Evolutionary conservation across 2,113 vertebrate genomes (phyloP).

Genomic region (Pygoscelis antarcticus): DNA sequence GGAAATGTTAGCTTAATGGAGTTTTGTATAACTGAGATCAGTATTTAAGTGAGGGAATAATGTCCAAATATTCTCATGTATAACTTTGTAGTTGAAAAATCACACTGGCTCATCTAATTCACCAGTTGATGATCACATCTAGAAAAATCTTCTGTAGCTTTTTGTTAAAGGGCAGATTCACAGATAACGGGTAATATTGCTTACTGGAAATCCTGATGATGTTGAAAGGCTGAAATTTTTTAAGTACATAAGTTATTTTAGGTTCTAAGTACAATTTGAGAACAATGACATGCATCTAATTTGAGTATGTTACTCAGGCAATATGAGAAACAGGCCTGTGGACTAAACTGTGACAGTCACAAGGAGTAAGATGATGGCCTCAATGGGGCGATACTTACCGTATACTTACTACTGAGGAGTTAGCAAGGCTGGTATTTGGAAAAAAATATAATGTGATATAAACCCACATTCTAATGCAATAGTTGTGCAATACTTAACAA

Average conservation of each 20-base stretch:
- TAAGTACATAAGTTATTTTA: background rate
- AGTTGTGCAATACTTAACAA: background rate
- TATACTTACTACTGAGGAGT: background rate
- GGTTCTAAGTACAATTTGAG: background rate
- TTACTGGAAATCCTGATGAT: background rate
- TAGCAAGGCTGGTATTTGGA: background rate
- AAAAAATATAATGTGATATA: background rate
- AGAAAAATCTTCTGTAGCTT: background rate
- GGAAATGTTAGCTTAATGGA: background rate
- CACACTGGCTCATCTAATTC: background rate
- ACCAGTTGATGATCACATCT: background rate
- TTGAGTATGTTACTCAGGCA: background rate
- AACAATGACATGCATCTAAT: background rate
- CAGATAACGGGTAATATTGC: background rate
- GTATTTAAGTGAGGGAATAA: background rate
- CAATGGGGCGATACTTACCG: accelerated
- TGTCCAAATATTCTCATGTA: background rate
- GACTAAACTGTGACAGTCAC: background rate
- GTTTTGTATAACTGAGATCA: background rate
- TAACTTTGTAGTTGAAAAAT: background rate
- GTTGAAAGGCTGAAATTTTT: background rate
- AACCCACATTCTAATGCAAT: background rate
- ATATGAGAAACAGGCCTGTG: background rate
- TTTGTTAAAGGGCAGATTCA: background rate
- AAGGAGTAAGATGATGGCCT: background rate